Percentiles rank a stretch among this genome's conserved stretches.
Conservation (phyloP, 2,113 vertebrate genomes). For the Circaetus gallicus region DNA sequence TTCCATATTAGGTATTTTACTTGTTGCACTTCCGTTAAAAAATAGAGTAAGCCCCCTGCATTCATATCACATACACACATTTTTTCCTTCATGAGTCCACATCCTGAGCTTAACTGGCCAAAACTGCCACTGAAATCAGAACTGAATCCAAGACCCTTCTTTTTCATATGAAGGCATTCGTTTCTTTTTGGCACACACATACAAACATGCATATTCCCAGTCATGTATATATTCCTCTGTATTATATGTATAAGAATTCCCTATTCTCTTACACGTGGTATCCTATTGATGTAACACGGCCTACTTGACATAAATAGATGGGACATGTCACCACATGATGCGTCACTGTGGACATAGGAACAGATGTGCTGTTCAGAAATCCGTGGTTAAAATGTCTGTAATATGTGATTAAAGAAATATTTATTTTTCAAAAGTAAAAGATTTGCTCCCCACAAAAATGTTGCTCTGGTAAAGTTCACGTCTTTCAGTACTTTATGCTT, state of each 20-base stretch:
- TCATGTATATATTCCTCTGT: neutral
- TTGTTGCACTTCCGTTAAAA: neutral
- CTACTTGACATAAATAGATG: slow-evolving; percentile 35
- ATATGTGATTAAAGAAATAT: slow-evolving; percentile 44
- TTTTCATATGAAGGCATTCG: neutral
- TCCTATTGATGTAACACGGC: neutral
- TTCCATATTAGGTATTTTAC: neutral
- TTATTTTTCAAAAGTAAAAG: slow-evolving; percentile 50
- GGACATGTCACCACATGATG: slow-evolving; percentile 12
- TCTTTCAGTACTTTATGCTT: neutral
- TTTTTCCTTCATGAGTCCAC: neutral
- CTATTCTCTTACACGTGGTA: neutral
- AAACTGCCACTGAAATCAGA: neutral
- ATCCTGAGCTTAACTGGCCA: neutral
- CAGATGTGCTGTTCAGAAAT: slow-evolving; percentile 37
- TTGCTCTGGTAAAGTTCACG: neutral
- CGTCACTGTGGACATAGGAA: slow-evolving; percentile 16
- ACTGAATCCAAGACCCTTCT: neutral
- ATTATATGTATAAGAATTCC: neutral
- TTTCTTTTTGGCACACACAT: neutral
- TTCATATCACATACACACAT: neutral
- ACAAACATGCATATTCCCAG: neutral
- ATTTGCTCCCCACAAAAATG: slow-evolving; percentile 39
- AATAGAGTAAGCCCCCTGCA: neutral
- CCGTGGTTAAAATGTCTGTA: neutral